Evolutionary conservation across 2,113 vertebrate genomes (phyloP), one percentile per base, ranked within the genome.

Genomic region (Archocentrus centrarchus): DNA sequence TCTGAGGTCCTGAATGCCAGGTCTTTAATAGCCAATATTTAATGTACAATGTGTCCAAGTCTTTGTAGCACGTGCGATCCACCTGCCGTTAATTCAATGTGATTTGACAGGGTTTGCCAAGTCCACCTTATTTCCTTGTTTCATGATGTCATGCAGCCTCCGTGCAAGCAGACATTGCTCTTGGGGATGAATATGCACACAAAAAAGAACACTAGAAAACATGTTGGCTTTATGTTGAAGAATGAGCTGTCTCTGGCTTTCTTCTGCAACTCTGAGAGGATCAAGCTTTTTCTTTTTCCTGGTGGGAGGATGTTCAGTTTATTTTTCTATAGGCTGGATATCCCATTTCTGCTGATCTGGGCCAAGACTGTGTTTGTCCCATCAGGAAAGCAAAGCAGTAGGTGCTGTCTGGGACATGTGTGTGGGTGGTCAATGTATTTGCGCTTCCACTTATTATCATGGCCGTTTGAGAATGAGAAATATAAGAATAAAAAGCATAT

Each of bases 61-160:
- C 15, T 79, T 41, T 68, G 47, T 22, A 62, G 11, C 22, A 4
- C 35, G 66, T 82, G 61, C 37, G 60, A 76, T 14, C 39, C 57
- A 58, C 59, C 13, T 77, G 59, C n/a, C 84, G 77, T 35, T n/a
- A 86, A 77, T 80, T 85, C 57, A 86, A 17, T 78, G 10, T 39
- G 82, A 86, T 90, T 89, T 90, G 47, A 84, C 57, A 47, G 77
- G 86, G 87, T 91, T 91, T 91, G 75, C 81, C 50, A 66, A 78
- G 55, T 82, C 78, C 62, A 80, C 32, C 76, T 86, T 57, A 76
- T 77, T 82, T 76, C 57, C 44, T 18, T 37, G 60, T 62, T 53
- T 59, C 39, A 20, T 37, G 35, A 78, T 63, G 53, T 80, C 75
- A 44, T 55, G 66, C 61, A 47, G 77, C 79, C 70, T 85, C 30